Percentiles rank a stretch among this genome's conserved stretches.
Conservation (phyloP, 2,888 invertebrate species). For the Cerastis rubricosa region DNA sequence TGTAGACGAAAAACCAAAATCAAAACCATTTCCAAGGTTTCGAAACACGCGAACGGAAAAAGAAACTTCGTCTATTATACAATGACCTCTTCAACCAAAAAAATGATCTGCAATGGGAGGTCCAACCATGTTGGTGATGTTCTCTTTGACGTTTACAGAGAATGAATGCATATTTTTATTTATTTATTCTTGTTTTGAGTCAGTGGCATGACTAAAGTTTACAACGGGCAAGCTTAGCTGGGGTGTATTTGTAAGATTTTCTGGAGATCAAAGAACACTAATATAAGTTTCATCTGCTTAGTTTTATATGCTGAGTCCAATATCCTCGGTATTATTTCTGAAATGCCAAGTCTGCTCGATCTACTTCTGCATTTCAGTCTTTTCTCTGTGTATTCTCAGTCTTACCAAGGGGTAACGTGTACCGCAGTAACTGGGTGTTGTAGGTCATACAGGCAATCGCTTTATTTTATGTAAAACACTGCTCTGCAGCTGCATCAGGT, state of each 20-base stretch:
- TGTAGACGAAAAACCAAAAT: not conserved
- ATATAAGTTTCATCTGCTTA: slow-evolving; percentile 9
- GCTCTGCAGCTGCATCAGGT: not conserved
- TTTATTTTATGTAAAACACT: not conserved
- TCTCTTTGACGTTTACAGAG: slow-evolving; percentile 58
- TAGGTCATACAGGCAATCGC: not conserved
- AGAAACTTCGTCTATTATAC: slow-evolving; percentile 71
- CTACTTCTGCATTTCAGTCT: not conserved
- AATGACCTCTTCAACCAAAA: slow-evolving; percentile 61
- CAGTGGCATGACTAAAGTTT: slow-evolving; percentile 44
- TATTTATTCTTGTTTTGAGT: slow-evolving; percentile 61
- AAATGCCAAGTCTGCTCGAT: not conserved
- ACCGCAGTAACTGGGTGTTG: not conserved
- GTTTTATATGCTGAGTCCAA: not conserved
- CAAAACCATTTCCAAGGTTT: not conserved
- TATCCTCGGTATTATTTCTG: not conserved
- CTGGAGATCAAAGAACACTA: slow-evolving; percentile 45
- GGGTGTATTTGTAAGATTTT: slow-evolving; percentile 21
- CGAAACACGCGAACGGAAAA: slow-evolving; percentile 62
- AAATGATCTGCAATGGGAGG: slow-evolving; percentile 33
- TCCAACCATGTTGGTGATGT: slow-evolving; percentile 62
- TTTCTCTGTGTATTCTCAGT: not conserved
- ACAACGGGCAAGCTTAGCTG: slow-evolving; percentile 23
- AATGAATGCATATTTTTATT: slow-evolving; percentile 66
- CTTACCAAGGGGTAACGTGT: not conserved